phyloP scores from a whole-genome alignment of 2,113 vertebrate species.

The Hypanus sabinus region DNA sequence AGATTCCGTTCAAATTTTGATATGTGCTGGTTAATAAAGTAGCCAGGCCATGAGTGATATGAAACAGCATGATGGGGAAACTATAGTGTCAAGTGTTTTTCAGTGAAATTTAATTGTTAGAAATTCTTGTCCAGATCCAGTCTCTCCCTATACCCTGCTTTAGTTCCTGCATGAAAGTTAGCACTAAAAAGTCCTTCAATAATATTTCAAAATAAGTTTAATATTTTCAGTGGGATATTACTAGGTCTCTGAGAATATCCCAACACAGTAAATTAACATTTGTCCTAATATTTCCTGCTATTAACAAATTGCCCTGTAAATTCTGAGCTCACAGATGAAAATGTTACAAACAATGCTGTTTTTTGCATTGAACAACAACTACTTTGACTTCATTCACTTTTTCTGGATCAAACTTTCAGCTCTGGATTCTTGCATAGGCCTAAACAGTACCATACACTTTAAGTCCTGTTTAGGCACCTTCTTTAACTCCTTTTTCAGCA shows the following conservation, averaged over 20 bases:
- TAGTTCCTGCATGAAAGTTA: background rate
- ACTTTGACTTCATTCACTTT: too few species aligned
- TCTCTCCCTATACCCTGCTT: background rate
- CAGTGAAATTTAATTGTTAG: background rate
- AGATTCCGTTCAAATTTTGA: background rate
- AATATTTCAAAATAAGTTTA: background rate
- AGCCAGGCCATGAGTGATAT: background rate
- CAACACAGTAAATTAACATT: background rate
- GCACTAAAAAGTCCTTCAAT: background rate
- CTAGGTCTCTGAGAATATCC: background rate
- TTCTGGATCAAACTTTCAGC: too few species aligned
- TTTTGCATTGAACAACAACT: too few species aligned
- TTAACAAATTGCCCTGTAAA: too few species aligned
- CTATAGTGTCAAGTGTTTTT: background rate
- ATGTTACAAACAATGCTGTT: too few species aligned
- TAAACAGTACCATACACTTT: too few species aligned
- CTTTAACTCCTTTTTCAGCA: too few species aligned
- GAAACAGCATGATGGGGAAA: background rate
- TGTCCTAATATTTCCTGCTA: too few species aligned
- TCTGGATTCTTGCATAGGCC: too few species aligned
- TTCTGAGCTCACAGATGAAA: too few species aligned
- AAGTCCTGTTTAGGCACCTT: too few species aligned
- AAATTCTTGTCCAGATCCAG: background rate
- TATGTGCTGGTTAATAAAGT: background rate
- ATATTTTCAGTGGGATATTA: background rate